phyloP scores from a whole-genome alignment of 2,113 vertebrate species.

The Hydropotes inermis region DNA sequence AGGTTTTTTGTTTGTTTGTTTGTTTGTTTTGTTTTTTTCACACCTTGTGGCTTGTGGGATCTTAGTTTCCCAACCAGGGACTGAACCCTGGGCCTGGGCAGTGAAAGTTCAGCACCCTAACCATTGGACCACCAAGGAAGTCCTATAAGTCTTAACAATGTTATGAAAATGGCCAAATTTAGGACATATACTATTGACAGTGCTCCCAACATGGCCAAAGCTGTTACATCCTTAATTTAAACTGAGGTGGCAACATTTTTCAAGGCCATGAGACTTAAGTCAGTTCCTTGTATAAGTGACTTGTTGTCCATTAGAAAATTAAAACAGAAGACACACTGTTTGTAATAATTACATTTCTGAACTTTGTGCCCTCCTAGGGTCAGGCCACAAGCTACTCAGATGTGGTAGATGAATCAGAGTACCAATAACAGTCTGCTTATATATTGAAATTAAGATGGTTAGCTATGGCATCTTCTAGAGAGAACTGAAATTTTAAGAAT shows the following conservation, averaged over 20 bases:
- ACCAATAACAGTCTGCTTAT: not conserved
- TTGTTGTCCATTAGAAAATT: not conserved
- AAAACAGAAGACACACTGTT: not conserved
- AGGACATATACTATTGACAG: not conserved
- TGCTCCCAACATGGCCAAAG: not conserved
- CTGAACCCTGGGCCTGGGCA: not conserved
- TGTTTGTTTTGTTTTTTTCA: not conserved
- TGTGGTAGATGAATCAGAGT: not conserved
- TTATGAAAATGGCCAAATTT: not conserved
- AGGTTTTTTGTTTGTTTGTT: not conserved
- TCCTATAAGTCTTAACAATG: not conserved
- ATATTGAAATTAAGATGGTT: not conserved
- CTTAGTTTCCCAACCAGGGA: not conserved
- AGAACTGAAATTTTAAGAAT: not conserved
- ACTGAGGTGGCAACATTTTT: not conserved
- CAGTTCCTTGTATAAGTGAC: not conserved
- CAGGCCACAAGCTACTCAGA: not conserved
- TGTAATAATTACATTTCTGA: not conserved
- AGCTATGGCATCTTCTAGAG: not conserved
- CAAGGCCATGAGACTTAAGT: not conserved
- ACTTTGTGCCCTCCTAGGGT: not conserved
- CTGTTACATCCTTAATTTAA: not conserved
- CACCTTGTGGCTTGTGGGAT: not conserved
- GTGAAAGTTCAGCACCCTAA: not conserved
- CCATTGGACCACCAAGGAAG: not conserved